Evolutionary conservation across 2,113 vertebrate genomes (phyloP).

Genomic region (Glaucomys volans): DNA sequence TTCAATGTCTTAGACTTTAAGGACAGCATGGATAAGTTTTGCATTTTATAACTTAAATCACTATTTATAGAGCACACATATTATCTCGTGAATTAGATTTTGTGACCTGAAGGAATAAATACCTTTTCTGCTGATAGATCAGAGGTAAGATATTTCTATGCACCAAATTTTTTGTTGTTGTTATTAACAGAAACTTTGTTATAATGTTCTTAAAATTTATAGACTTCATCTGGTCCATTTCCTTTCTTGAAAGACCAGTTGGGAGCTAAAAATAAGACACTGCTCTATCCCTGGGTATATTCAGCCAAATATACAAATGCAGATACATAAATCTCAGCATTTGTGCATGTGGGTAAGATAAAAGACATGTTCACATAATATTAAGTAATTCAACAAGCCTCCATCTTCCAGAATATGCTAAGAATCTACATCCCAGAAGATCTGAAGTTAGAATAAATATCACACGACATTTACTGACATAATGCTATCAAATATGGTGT

Average conservation of each 20-base stretch:
- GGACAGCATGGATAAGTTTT: neutral
- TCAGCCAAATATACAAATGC: neutral
- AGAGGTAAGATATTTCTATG: neutral
- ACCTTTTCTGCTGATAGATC: neutral
- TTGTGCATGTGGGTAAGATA: neutral
- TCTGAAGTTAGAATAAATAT: neutral
- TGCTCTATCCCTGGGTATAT: neutral
- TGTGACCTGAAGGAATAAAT: neutral
- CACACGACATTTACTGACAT: neutral
- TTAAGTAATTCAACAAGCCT: neutral
- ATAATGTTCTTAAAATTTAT: neutral
- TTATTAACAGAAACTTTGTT: neutral
- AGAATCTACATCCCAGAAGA: neutral
- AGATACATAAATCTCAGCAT: neutral
- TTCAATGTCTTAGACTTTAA: neutral
- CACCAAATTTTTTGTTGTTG: neutral
- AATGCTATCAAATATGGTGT: neutral
- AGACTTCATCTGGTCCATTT: neutral
- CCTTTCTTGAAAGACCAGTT: neutral
- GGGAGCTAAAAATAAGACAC: neutral
- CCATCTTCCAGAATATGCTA: slow-evolving; percentile 11
- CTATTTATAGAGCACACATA: neutral
- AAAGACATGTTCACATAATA: neutral
- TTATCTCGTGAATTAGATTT: neutral
- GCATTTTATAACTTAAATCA: neutral